Conservation (phyloP, 1,140 invertebrate genomes). For the Cydia pomonella region DNA sequence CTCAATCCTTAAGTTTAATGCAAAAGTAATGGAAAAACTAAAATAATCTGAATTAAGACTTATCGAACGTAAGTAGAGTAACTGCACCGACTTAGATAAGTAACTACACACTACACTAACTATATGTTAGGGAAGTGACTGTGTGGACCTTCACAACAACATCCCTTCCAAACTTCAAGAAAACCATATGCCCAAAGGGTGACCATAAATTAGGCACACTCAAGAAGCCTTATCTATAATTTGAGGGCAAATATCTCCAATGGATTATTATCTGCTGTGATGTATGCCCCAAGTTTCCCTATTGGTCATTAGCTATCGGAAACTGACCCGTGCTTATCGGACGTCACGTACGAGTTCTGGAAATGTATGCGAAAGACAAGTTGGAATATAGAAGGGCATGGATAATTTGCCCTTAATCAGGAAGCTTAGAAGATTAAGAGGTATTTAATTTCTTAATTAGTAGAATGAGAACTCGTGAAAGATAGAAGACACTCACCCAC, state of each 20-base stretch:
- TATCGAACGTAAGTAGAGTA: too few species aligned
- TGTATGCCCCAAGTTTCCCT: constrained; percentile 20
- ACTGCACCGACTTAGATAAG: too few species aligned
- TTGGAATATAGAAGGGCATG: not conserved
- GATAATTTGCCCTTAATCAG: not conserved
- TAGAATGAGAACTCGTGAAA: too few species aligned
- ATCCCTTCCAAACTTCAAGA: not conserved
- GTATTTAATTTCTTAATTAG: not conserved
- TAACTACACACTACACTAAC: too few species aligned
- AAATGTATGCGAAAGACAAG: too few species aligned
- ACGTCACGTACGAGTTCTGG: constrained; percentile 20
- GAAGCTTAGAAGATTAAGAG: not conserved
- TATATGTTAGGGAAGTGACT: too few species aligned
- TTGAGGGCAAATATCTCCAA: constrained; percentile 32
- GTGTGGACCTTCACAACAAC: too few species aligned
- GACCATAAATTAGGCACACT: constrained; percentile 20
- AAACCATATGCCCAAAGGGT: constrained; percentile 10
- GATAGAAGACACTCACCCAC: too few species aligned
- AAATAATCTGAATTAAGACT: too few species aligned
- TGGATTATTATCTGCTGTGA: constrained; percentile 31
- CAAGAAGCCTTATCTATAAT: constrained; percentile 32
- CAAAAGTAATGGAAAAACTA: too few species aligned
- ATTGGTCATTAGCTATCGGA: constrained; percentile 19
- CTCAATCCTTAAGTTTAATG: too few species aligned
- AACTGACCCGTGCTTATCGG: not conserved